Conservation (phyloP, 2,888 invertebrate species). For the Drosophila neutralis region DNA sequence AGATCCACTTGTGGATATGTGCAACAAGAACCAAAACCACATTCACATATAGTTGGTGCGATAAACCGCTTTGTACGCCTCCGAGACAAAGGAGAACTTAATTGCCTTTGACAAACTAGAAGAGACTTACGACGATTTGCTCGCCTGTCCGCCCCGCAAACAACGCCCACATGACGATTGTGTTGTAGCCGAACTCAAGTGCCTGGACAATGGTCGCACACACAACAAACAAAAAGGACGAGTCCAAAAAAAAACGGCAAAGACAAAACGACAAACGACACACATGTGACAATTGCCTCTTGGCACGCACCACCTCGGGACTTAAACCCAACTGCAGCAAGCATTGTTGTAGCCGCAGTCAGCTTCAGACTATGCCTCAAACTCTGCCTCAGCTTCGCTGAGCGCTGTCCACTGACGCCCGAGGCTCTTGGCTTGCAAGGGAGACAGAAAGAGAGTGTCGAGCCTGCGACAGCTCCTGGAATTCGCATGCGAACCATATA, state of each 20-base stretch:
- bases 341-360: neutral
- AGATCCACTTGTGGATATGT: constrained; percentile 1
- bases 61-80: constrained; percentile 67
- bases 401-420: constrained; percentile 46
- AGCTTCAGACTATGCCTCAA: constrained; percentile 3
- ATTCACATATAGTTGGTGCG: constrained; percentile 2
- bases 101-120: constrained; percentile 72
- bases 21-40: constrained; percentile 1
- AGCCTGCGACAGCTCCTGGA: constrained; percentile 71
- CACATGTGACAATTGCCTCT: constrained; percentile 70
- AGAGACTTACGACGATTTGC: constrained; percentile 58
- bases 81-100: constrained; percentile 53
- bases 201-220: constrained; percentile 45
- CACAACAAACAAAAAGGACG: constrained; percentile 19
- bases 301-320: constrained; percentile 56
- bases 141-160: constrained; percentile 52
- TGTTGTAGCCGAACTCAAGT: constrained; percentile 40
- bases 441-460: constrained; percentile 5
- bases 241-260: constrained; percentile 21
- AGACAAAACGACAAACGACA: constrained; percentile 33
- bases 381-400: constrained; percentile 16
- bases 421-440: constrained; percentile 60
- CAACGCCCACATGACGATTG: constrained; percentile 52
- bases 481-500: constrained; percentile 52
- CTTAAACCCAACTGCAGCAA: neutral